These are phyloP conservation scores for Nothobranchius furzeri DNA, from an alignment of 2,113 vertebrate genomes.

Conservation along the genomic window DNA sequence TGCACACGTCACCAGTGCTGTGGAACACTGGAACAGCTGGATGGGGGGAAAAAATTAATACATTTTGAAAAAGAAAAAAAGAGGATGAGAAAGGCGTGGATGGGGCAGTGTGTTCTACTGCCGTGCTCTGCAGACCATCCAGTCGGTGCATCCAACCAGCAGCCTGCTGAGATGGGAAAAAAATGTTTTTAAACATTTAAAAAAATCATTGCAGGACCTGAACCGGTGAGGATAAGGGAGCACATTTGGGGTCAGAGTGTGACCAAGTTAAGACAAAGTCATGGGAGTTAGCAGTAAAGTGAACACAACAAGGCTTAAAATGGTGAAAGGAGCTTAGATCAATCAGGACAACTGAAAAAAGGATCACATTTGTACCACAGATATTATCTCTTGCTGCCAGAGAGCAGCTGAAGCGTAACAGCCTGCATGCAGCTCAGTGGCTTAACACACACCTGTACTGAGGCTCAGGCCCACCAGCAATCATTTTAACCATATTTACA, in stretches of 20 bases:
- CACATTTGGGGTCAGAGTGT: constrained; percentile 66
- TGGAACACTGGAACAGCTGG: constrained; percentile 70
- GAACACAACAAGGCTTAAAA: constrained; percentile 79
- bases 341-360: constrained; percentile 78
- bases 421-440: constrained; percentile 71
- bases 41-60: constrained; percentile 26
- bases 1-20: constrained; percentile 57
- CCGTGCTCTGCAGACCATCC: constrained; percentile 29
- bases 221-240: constrained; percentile 34
- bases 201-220: constrained; percentile 8
- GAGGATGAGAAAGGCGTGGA: constrained; percentile 34
- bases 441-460: constrained; percentile 77
- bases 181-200: constrained; percentile 28
- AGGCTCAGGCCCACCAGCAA: constrained; percentile 65
- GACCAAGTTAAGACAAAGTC: constrained; percentile 59
- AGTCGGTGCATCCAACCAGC: constrained; percentile 1
- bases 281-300: constrained; percentile 69
- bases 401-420: constrained; percentile 67
- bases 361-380: constrained; percentile 74
- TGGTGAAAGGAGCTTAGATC: constrained; percentile 78
- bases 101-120: constrained; percentile 47
- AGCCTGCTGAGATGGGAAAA: constrained; percentile 5
- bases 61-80: background rate
- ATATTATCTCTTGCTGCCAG: constrained; percentile 76
- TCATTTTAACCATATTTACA: constrained; percentile 72